A percentile compares a stretch with the other conserved stretches of the same genome.
These are phyloP conservation scores for Aythya baeri DNA, from an alignment of 2,113 vertebrate species.

Conservation along the genomic window DNA sequence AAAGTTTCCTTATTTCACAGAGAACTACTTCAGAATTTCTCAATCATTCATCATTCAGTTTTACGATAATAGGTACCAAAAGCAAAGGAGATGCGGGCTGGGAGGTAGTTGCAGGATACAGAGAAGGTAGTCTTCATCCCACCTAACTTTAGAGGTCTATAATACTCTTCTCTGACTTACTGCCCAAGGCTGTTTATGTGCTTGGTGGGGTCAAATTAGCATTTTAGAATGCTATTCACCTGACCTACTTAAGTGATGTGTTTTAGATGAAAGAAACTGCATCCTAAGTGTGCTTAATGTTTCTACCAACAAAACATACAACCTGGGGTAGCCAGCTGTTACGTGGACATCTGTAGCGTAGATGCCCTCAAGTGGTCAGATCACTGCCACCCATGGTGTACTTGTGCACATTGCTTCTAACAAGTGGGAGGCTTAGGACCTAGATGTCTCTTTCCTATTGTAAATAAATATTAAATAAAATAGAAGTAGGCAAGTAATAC, in stretches of 20 bases:
- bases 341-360: fast-evolving
- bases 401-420: neutral
- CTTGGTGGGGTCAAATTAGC: neutral
- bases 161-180: neutral
- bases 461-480: neutral
- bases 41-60: neutral
- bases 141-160: neutral
- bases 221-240: neutral
- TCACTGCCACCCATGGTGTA: neutral
- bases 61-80: neutral
- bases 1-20: neutral
- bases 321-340: neutral
- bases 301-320: neutral
- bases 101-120: neutral
- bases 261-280: neutral
- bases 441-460: neutral
- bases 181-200: neutral
- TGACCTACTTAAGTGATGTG: neutral
- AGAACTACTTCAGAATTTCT: neutral
- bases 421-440: neutral
- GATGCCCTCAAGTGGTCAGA: neutral
- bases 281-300: neutral
- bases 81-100: neutral
- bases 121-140: neutral
- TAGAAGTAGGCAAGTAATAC: neutral